Base-by-base conservation (phyloP, 2,113 vertebrate genomes). In the Anolis carolinensis region DNA sequence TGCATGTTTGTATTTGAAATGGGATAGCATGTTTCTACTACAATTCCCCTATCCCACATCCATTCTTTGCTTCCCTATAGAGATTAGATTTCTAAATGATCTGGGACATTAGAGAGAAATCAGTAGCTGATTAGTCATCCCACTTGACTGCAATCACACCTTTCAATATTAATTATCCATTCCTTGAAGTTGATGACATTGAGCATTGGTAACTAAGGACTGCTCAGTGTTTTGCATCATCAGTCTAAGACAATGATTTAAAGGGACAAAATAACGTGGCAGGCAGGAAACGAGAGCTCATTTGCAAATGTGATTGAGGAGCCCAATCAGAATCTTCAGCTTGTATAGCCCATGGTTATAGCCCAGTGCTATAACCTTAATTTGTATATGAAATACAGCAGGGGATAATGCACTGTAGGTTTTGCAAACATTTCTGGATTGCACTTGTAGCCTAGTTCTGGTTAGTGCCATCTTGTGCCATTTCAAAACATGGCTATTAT, bases 111-210 rank as follows among this genome's bases (percentile, higher is more conserved):
- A 93, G 89, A 87, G 93, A 86, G 90, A 94, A 95, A 96, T 96
- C 95, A 95, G 94, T 81, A 92, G 90, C 92, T 96, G 96, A 96
- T 96, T 95, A 96, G 93, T 90, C 93, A 90, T 92, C 92, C 44
- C 48, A 80, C 91, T 90, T 86, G 87, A 86, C 95, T 91, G 94
- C 94, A 96, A 95, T 96, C 95, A 96, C 95, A 96, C 96, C 95
- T 96, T 95, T 97, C 96, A 96, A 88, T 94, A 93, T 79, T 92
- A 91, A 96, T 96, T 95, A 96, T 90, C 92, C 81, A 18, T 63
- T 91, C 73, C 85, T 85, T 94, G 95, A 95, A 77, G 70, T 92
- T 93, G 91, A 96, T 93, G 94, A 87, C 55, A 84, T 89, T 27
- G 92, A 95, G 89, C 95, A 5, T 82, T 90, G 87, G 71, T 91